Evolutionary conservation across 2,888 invertebrate genomes (phyloP).

Genomic region (Drosophila picticornis): DNA sequence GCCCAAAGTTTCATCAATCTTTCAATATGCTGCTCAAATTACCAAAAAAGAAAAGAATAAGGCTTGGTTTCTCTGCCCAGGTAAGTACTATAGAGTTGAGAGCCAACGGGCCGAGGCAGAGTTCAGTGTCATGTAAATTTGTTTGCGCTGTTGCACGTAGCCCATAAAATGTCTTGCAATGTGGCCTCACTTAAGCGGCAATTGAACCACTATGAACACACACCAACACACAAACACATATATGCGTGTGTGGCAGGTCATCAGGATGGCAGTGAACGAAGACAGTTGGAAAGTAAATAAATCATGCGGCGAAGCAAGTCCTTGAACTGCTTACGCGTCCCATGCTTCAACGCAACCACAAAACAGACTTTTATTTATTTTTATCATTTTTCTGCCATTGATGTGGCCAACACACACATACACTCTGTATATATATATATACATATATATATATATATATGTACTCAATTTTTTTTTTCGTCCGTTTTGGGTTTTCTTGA

Average conservation of each 20-base stretch:
- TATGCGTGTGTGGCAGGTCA: constrained; percentile 39
- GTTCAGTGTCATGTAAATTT: constrained; percentile 80
- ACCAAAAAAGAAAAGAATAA: not conserved
- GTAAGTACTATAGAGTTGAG: constrained; percentile 27
- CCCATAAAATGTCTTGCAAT: constrained; percentile 72
- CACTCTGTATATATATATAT: constrained; percentile 8
- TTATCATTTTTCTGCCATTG: constrained; percentile 68
- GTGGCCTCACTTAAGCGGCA: constrained; percentile 62
- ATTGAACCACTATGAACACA: constrained; percentile 53
- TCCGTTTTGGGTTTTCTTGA: constrained; percentile 50
- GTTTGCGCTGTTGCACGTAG: constrained; percentile 79
- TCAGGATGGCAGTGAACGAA: constrained; percentile 57
- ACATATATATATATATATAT: constrained; percentile 11
- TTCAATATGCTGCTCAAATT: constrained; percentile 71
- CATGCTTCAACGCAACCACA: constrained; percentile 61
- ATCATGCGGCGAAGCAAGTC: constrained; percentile 68
- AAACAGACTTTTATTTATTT: constrained; percentile 59
- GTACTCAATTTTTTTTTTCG: constrained; percentile 14
- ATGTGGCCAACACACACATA: constrained; percentile 25
- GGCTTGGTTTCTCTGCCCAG: constrained; percentile 4
- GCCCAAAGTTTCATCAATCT: constrained; percentile 75
- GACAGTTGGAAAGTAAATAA: constrained; percentile 73
- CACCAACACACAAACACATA: not conserved
- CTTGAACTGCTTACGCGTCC: constrained; percentile 74
- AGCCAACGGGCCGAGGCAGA: constrained; percentile 39